Base-by-base conservation (phyloP, 2,888 invertebrate species). In the Drosophila histrio region DNA sequence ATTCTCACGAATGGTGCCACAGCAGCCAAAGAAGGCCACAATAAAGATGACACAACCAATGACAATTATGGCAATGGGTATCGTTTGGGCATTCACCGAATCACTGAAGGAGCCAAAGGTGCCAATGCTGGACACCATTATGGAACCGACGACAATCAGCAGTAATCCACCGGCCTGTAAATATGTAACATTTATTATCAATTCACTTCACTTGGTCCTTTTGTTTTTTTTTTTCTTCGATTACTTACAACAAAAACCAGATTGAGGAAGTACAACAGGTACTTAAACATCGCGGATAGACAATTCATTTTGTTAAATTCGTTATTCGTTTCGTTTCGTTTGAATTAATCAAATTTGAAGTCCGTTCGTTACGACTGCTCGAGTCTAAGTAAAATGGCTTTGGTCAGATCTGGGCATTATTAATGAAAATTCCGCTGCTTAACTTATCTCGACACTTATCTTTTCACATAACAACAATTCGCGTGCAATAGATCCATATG, bases 11-110 rank as follows among this genome's bases (percentile, higher is more conserved):
- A 96, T 94, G 3, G 97, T 97, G 52, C 97, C 97, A 89, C 97
- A 97, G 92, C 97, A 97, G 66, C 97, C 97, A 89, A 97, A 96
- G 93, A 97, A 97, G 2, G 97, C 95, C 67, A 97, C 95, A 78
- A 96, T 89, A 90, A 97, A 96, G 79, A 96, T 94, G 26, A 96
- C 90, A 19, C 93, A 93, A 2, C 96, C 96, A 60, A 96, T 91
- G 47, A 95, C 91, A 62, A 96, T 94, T 74, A 95, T 93, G 56
- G 94, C 88, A 90, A 95, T 93, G 2, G 96, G 94, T 0, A 95
- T 94, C 7, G 94, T 92, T 1, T 93, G 88, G 57, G 94, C 91
- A 36, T 93, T 90, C 0, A 87, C 72, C 9, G 92, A 90, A 19
- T 93, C 91, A 46, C 93, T 83, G 53, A 93, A 91, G 44, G 91